Base-by-base conservation (phyloP, 1,140 invertebrate species). In the Drosophila busckii region DNA sequence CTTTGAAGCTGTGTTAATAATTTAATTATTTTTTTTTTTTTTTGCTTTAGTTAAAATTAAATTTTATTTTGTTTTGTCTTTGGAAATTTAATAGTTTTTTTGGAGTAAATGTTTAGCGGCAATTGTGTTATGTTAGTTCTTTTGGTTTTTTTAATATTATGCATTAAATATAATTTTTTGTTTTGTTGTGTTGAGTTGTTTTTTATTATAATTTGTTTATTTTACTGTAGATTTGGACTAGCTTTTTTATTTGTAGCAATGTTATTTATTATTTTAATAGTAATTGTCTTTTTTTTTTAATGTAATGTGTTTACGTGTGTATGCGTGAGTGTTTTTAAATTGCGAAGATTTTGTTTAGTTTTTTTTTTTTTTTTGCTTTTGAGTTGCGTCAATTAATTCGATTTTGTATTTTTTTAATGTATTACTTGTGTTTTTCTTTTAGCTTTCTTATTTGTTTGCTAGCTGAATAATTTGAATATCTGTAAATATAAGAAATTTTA, bases 141-240 rank as follows among this genome's bases (percentile, higher is more conserved):
- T 60, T 44, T 48, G 32, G 34, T 44, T 62, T 35, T 46, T 7
- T 35, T 25, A 53, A 44, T 53, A 58, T 38, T 52, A 46, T 59
- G 54, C 59, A 22, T 63, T 63, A 67, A 78, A 55, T 67, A 52
- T 67, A 60, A 53, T 53, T 63, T 48, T 44, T 32, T 52, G 23
- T 42, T 41, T n/a, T n/a, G n/a, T n/a, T n/a, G n/a, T n/a, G n/a
- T n/a, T n/a, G n/a, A n/a, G n/a, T n/a, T 37, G n/a, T 58, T 40
- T 34, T 32, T 58, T 29, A 38, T 32, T 15, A 29, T 41, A 31
- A 4, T 32, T 37, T 37, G 9, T 60, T 31, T 40, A 15, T 49
- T 40, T 52, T 50, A 38, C 45, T 80, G 73, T 73, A 78, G 68
- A 80, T 73, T 78, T 78, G 73, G 73, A 78, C 73, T 78, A 78